phyloP scores from a whole-genome alignment of 1,140 invertebrate genomes.

The Sinonovacula constricta region DNA sequence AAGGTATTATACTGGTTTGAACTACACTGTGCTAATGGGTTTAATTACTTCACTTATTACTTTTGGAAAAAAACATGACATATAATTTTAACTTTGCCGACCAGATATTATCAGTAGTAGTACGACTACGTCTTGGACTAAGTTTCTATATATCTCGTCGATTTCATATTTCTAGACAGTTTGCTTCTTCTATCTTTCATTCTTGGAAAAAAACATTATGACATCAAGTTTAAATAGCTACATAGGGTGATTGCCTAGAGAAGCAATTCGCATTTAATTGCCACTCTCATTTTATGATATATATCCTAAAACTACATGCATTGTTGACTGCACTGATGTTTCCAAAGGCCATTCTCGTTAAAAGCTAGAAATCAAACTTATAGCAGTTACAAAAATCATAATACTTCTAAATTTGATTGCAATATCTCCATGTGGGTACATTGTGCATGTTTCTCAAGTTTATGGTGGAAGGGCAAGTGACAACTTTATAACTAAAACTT shows the following conservation, averaged over 20 bases:
- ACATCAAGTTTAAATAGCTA: constrained; percentile 18
- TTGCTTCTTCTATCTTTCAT: constrained; percentile 7
- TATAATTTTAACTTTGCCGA: not conserved
- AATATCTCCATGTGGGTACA: constrained; percentile 65
- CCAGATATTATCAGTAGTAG: too few species aligned
- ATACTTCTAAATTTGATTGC: constrained; percentile 66
- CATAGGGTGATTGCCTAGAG: constrained; percentile 48
- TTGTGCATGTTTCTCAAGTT: constrained; percentile 66
- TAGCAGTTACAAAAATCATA: constrained; percentile 52
- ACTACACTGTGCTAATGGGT: not conserved
- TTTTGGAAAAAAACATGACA: too few species aligned
- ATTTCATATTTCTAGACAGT: not conserved
- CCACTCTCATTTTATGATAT: constrained; percentile 32
- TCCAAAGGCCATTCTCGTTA: too few species aligned
- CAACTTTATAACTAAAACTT: constrained; percentile 63
- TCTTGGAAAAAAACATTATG: constrained; percentile 17
- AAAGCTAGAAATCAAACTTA: constrained; percentile 49
- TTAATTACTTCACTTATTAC: too few species aligned
- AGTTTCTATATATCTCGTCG: not conserved
- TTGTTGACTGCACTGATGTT: constrained; percentile 60
- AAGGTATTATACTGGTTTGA: constrained; percentile 8
- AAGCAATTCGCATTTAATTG: constrained; percentile 27
- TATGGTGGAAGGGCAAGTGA: constrained; percentile 65
- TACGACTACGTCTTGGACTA: constrained; percentile 4
- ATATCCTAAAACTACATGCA: constrained; percentile 29